phyloP scores from a whole-genome alignment of 2,888 invertebrate genomes.

The Phyllotreta cruciferae region DNA sequence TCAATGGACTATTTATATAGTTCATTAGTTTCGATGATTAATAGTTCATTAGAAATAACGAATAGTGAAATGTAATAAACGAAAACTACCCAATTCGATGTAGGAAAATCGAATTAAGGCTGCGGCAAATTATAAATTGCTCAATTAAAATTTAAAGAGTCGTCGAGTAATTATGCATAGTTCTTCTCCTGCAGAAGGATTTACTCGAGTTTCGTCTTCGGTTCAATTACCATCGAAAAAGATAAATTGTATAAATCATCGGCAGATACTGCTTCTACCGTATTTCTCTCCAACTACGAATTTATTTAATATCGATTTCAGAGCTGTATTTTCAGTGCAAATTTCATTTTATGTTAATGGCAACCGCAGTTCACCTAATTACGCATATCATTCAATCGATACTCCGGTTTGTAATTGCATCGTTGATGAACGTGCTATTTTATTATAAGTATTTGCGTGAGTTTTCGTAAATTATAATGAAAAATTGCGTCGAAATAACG shows the following conservation, averaged over 20 bases:
- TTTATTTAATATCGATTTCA: background rate
- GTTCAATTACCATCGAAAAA: conserved; percentile 12
- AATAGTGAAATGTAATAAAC: no score
- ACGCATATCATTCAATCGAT: no score
- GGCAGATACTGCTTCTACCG: conserved; percentile 7
- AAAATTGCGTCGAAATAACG: background rate
- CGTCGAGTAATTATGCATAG: background rate
- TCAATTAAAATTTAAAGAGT: conserved; percentile 5
- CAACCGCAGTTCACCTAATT: no score
- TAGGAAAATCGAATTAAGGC: no score
- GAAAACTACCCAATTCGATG: no score
- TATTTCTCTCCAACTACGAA: conserved; percentile 2
- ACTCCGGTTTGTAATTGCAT: background rate
- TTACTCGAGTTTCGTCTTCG: background rate
- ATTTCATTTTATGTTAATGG: background rate
- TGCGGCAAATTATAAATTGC: background rate
- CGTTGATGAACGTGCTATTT: background rate
- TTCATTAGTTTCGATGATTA: no score
- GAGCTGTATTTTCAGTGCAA: background rate
- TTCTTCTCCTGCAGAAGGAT: background rate
- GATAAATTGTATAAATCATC: conserved; percentile 20
- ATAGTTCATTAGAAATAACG: no score
- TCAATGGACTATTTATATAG: no score
- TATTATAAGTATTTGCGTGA: background rate
- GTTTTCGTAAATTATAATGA: background rate